Evolutionary conservation across 2,888 invertebrate species (phyloP).

Genomic region (Erynnis tages): DNA sequence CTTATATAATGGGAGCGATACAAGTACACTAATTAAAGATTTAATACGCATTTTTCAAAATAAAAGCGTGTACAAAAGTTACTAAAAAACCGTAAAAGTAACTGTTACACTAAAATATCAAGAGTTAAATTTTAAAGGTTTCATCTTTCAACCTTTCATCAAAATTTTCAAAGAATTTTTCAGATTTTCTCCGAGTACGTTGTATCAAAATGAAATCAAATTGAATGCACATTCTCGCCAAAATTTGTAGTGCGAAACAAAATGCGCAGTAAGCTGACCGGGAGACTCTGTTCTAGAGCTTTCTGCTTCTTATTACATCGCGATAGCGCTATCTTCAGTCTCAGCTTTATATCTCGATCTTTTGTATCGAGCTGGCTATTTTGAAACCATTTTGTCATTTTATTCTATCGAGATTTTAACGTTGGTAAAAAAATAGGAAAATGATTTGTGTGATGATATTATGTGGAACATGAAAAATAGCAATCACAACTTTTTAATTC

Average conservation of each 20-base stretch:
- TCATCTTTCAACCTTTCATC: no score
- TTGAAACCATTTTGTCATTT: not conserved
- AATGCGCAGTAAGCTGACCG: not conserved
- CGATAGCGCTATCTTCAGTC: not conserved
- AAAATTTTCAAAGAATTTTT: not conserved
- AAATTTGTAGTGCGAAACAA: not conserved
- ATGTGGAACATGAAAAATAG: no score
- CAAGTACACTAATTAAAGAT: no score
- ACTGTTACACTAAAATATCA: no score
- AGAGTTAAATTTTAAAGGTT: no score
- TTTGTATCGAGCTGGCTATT: constrained; percentile 13
- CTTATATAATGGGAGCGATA: no score
- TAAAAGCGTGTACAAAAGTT: no score
- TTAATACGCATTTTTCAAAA: no score
- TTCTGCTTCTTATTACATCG: not conserved
- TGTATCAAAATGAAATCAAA: not conserved
- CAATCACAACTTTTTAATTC: no score
- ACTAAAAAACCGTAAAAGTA: no score
- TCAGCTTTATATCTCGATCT: not conserved
- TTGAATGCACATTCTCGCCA: not conserved
- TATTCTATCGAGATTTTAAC: not conserved
- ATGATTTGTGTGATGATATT: not conserved
- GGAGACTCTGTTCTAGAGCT: not conserved
- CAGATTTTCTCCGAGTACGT: not conserved
- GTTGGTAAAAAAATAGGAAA: not conserved